Evolutionary conservation across 2,888 invertebrate species (phyloP).

Genomic region (Drosophila affinis): DNA sequence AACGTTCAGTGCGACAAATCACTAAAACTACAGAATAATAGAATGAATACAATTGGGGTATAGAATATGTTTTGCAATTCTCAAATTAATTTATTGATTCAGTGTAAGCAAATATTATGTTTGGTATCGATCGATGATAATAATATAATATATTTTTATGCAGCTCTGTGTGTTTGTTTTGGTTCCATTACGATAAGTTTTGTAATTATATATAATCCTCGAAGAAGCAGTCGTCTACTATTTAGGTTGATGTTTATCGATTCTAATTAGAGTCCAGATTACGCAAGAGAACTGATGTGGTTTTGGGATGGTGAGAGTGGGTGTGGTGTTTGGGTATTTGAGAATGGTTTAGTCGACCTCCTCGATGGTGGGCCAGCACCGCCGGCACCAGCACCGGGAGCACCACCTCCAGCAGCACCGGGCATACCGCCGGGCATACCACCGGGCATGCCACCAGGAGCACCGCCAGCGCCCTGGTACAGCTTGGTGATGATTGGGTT

Average conservation of each 20-base stretch:
- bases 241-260: conserved; percentile 32
- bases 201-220: conserved; percentile 54
- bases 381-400: conserved; percentile 84
- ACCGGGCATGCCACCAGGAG: conserved; percentile 85
- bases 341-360: conserved; percentile 88
- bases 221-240: conserved; percentile 65
- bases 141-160: conserved; percentile 71
- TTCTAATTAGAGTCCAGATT: conserved; percentile 75
- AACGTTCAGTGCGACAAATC: background rate
- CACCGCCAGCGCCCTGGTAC: conserved; percentile 91
- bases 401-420: conserved; percentile 85
- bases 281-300: conserved; percentile 7
- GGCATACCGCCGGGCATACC: conserved; percentile 85
- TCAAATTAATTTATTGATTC: conserved; percentile 67
- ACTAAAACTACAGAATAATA: background rate
- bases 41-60: background rate
- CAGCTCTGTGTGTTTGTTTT: conserved; percentile 48
- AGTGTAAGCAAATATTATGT: conserved; percentile 67
- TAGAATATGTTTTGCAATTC: conserved; percentile 51
- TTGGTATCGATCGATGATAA: conserved; percentile 69
- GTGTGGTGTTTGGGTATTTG: conserved; percentile 54
- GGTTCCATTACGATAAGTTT: conserved; percentile 25
- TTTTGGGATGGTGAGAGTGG: conserved; percentile 21
- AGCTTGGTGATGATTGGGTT: conserved; percentile 97
- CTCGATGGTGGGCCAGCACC: conserved; percentile 91